Evolutionary conservation across 2,113 vertebrate species (phyloP).

Genomic region (Pholis gunnellus): DNA sequence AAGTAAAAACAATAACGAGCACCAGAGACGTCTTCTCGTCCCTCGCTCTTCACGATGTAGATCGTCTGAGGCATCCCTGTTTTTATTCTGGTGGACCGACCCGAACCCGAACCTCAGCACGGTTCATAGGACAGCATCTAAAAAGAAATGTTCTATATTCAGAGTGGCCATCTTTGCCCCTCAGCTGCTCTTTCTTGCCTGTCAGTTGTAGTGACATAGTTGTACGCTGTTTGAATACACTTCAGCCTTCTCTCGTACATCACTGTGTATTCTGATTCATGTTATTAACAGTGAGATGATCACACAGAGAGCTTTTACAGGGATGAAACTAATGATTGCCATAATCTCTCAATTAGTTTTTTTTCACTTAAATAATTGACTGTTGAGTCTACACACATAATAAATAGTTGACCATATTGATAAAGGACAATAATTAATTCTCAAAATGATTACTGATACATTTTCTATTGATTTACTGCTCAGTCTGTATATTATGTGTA

Average conservation of each 20-base stretch:
- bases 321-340: not conserved
- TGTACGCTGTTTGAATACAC: too few species aligned
- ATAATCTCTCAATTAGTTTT: not conserved
- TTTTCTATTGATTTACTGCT: slow-evolving; percentile 20
- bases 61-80: not conserved
- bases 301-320: not conserved
- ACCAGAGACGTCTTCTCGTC: not conserved
- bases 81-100: slow-evolving; percentile 18
- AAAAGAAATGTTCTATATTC: slow-evolving; percentile 36
- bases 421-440: not conserved
- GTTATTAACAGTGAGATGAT: not conserved
- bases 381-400: not conserved
- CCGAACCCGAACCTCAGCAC: not conserved
- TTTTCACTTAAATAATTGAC: not conserved
- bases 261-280: too few species aligned
- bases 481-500: slow-evolving; percentile 11
- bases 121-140: slow-evolving; percentile 50
- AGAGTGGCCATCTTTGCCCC: slow-evolving; percentile 16
- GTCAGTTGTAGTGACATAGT: not conserved
- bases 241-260: too few species aligned
- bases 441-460: not conserved
- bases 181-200: not conserved
- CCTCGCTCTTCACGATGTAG: slow-evolving; percentile 1
- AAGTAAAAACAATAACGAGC: not conserved
- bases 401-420: too few species aligned